Conservation (phyloP, 2,888 invertebrate genomes). For the Ophion ellenae region DNA sequence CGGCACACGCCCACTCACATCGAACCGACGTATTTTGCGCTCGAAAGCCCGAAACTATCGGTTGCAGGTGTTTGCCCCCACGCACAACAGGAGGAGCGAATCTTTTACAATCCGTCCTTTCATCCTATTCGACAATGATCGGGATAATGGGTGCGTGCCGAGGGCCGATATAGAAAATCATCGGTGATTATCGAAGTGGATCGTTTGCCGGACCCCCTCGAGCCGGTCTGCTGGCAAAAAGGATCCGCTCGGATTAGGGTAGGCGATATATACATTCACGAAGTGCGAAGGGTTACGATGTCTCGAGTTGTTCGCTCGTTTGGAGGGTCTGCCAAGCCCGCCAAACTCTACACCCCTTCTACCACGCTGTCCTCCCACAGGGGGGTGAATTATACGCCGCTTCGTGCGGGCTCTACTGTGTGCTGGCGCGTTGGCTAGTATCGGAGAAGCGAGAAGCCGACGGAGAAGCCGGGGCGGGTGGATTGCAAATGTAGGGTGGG, state of each 20-base stretch:
- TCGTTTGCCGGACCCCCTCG: constrained; percentile 43
- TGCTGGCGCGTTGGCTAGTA: constrained; percentile 36
- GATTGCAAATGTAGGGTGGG: constrained; percentile 16
- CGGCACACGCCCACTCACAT: no score
- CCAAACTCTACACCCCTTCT: constrained; percentile 36
- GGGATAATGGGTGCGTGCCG: background rate
- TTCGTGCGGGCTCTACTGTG: constrained; percentile 35
- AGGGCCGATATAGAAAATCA: constrained; percentile 34
- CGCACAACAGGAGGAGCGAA: background rate
- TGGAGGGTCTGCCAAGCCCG: constrained; percentile 29
- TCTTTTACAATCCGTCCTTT: background rate
- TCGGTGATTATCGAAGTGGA: constrained; percentile 56
- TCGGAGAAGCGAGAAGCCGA: constrained; percentile 47
- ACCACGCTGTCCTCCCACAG: constrained; percentile 37
- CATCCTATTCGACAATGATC: constrained; percentile 18
- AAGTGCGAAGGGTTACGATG: constrained; percentile 56
- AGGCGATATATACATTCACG: constrained; percentile 36
- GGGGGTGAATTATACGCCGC: constrained; percentile 56
- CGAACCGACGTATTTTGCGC: background rate
- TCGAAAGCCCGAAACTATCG: background rate
- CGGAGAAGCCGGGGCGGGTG: constrained; percentile 4
- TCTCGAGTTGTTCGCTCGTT: constrained; percentile 64
- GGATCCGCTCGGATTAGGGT: constrained; percentile 38
- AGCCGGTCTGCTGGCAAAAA: constrained; percentile 21
- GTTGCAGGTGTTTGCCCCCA: background rate